These are phyloP conservation scores for Eurytoma adleriae DNA, from an alignment of 2,888 invertebrate genomes.

Conservation along the genomic window DNA sequence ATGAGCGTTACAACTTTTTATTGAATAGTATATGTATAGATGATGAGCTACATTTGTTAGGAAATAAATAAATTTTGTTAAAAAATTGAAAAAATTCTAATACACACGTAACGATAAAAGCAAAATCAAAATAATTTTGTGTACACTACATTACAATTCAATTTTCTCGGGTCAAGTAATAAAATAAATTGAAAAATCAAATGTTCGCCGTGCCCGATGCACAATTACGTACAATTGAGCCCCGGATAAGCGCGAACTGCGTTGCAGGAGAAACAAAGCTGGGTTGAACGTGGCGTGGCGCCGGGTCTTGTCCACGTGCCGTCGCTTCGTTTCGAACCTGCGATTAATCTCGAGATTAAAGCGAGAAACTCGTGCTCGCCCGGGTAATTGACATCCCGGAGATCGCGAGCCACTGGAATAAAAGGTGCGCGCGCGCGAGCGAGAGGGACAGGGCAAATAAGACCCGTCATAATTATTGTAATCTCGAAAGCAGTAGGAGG, in stretches of 20 bases:
- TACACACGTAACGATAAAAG: no score
- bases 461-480: slow-evolving; percentile 71
- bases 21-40: no score
- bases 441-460: slow-evolving; percentile 52
- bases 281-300: background rate
- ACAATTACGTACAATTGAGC: background rate
- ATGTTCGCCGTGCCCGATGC: no score
- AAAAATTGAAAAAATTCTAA: no score
- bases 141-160: no score
- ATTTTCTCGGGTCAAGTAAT: no score
- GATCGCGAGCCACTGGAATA: slow-evolving; percentile 52
- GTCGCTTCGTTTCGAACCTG: slow-evolving; percentile 47
- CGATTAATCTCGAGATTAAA: slow-evolving; percentile 68
- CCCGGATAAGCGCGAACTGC: background rate
- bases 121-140: no score
- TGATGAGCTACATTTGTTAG: no score
- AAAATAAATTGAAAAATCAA: no score
- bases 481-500: slow-evolving; percentile 67
- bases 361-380: slow-evolving; percentile 62
- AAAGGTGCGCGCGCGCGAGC: slow-evolving; percentile 20
- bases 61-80: no score
- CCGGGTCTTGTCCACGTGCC: slow-evolving; percentile 52
- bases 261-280: background rate
- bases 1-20: no score
- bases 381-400: slow-evolving; percentile 63